Base-by-base conservation (phyloP, 2,888 invertebrate species). In the Microdon myrmicae region DNA sequence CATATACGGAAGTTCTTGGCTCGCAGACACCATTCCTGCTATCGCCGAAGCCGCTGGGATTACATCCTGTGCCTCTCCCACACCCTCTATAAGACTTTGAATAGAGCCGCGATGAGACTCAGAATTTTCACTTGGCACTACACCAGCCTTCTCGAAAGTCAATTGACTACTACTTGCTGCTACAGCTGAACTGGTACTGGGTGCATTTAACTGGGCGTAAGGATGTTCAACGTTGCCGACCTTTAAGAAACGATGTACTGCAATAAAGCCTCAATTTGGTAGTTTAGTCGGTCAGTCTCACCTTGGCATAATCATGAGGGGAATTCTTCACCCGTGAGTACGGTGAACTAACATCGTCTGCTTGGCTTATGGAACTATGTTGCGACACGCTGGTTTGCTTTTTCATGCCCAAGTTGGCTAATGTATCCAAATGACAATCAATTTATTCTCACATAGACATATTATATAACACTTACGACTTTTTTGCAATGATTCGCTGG, bases 1-100 rank as follows among this genome's bases (percentile, higher is more conserved):
- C 86, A 93, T 93, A 77, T 93, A 93, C 1, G 93, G 93, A 73
- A 93, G 81, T 76, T 93, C 93, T 76, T 91, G 91, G 76, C 90
- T 92, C 25, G 93, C 93, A 23, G 92, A 90, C 68, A 93, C 84
- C 73, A 89, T 88, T 8, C 93, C 93, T 49, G 90, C 88, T 71
- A 93, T 92, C 4, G 93, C 93, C 35, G 89, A 88, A 5, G 91
- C 91, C n/a, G 93, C 93, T 17, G 90, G 90, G 75, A 93, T 92
- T 72, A 89, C 86, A 20, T 72, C 83, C 81, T 32, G 82, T 7
- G 64, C 64, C 9, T 53, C 47, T 12, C 38, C 14, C 17, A 45
- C 29, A 19, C 38, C 43, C 3, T 49, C 55, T 7, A 55, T 35
- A 3, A 53, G 67, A 14, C 47, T 58, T 47, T 66, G 60, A 37